phyloP scores from a whole-genome alignment of 2,888 invertebrate genomes.

The Seira ritae region DNA sequence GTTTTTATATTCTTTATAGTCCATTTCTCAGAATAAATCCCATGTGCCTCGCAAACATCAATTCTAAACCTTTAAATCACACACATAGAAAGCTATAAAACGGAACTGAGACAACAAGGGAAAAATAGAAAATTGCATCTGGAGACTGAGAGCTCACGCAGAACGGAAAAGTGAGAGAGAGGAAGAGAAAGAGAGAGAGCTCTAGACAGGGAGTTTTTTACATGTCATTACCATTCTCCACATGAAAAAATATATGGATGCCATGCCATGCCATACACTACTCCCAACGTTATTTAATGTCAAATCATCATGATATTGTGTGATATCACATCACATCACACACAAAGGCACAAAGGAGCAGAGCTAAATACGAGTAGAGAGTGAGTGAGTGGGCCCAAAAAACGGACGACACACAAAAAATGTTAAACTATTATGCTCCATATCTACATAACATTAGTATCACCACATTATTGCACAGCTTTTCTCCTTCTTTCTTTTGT shows the following conservation, averaged over 20 bases:
- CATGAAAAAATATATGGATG: slow-evolving; percentile 11
- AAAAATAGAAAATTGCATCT: slow-evolving; percentile 51
- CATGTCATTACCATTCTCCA: slow-evolving; percentile 11
- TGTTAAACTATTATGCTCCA: slow-evolving; percentile 1
- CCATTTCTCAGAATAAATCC: slow-evolving; percentile 44
- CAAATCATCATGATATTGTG: slow-evolving; percentile 37
- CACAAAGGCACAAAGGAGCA: slow-evolving; percentile 1
- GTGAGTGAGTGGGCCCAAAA: background rate
- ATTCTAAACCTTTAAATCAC: slow-evolving; percentile 61
- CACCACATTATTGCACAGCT: slow-evolving; percentile 8
- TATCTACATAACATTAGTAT: slow-evolving; percentile 11
- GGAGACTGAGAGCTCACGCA: background rate
- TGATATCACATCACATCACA: slow-evolving; percentile 5
- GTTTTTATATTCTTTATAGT: background rate
- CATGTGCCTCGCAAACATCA: slow-evolving; percentile 58
- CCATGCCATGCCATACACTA: background rate
- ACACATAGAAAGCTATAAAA: slow-evolving; percentile 41
- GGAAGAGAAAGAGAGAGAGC: slow-evolving; percentile 16
- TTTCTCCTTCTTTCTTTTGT: background rate
- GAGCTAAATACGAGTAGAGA: background rate
- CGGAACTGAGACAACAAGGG: slow-evolving; percentile 38
- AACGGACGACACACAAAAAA: background rate
- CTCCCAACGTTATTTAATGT: slow-evolving; percentile 28
- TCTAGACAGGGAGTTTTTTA: background rate
- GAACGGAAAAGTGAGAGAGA: slow-evolving; percentile 35